Base-by-base conservation (phyloP, 2,888 invertebrate genomes). In the Hypomecis punctinalis region DNA sequence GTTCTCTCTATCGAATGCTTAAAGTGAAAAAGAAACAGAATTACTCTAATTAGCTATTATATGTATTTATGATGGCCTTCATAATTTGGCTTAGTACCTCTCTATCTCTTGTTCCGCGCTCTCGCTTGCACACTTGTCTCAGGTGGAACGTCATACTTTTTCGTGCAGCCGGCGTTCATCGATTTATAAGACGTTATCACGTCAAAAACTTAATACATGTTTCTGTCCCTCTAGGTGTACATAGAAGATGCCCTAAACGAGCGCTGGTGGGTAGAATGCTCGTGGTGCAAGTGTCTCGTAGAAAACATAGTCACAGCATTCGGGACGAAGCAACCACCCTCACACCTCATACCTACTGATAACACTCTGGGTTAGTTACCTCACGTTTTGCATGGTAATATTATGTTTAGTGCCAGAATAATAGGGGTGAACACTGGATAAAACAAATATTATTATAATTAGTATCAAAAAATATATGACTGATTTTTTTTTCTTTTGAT, bases 221-320 rank as follows among this genome's bases (percentile, higher is more conserved):
- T 40, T 53, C 10, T n/a, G 11, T 33, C 4, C 37, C 5, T 49
- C 4, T 78, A 97, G 96, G 94, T 97, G 0, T 99, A 98, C 85
- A 96, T 99, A 66, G 99, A 99, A 81, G 99, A 99, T 91, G 97
- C 98, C 0, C 91, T 98, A 0, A 98, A 97, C 48, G 99, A 99
- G 80, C 94, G 99, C 43, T 94, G 97, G 72, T 99, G 99, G 98
- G 97, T 99, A 23, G 99, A 99, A 83, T 96, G 97, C 76, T 95
- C 97, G 0, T 97, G 97, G 89, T 98, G 98, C 84, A 96, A 97
- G 79, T 96, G 96, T 33, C 97, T 99, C 82, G 97, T 98, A 0
- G 97, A 98, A 75, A 99, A 99, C 84, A 96, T 99, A 55, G 93
- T 96, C 61, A 97, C 97, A 0, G 97, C 97, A 0, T 97, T 98